Evolutionary conservation across 2,797 vertebrate genomes (phyloP).

Genomic region (Sardinella longiceps): DNA sequence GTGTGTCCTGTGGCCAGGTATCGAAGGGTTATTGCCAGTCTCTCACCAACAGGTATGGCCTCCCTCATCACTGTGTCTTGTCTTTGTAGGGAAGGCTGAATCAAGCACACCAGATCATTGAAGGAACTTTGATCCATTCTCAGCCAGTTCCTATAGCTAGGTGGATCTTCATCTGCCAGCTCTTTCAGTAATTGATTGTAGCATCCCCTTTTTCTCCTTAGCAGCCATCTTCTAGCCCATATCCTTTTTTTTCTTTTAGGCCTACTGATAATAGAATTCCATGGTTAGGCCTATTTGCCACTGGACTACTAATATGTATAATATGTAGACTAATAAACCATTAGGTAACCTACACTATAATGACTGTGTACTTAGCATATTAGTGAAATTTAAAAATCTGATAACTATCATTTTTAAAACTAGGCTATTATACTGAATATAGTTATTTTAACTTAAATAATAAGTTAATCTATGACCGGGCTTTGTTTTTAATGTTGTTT

Average conservation of each 20-base stretch:
- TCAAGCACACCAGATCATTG: not conserved
- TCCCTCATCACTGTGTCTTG: not conserved
- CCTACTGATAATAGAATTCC: not conserved
- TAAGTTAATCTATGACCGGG: too few relatives aligned
- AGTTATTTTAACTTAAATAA: too few relatives aligned
- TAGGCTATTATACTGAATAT: too few relatives aligned
- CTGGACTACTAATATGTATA: too few relatives aligned
- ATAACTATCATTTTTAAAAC: too few relatives aligned
- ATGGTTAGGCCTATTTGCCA: not conserved
- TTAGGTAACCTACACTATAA: not conserved
- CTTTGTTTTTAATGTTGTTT: not conserved
- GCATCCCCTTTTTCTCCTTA: not conserved
- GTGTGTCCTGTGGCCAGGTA: not conserved
- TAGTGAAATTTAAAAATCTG: too few relatives aligned
- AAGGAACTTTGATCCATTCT: not conserved
- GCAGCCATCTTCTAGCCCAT: not conserved
- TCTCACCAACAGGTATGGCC: not conserved
- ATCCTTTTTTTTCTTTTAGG: not conserved
- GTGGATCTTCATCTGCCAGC: not conserved
- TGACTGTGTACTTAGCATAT: not conserved
- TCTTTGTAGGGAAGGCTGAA: not conserved
- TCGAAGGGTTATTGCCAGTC: not conserved
- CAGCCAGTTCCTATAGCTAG: not conserved
- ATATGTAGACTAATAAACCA: too few relatives aligned
- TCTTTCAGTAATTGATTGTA: not conserved